These are phyloP conservation scores for Diglossa cyanea DNA, from an alignment of 2,797 vertebrate species.

Conservation along the genomic window DNA sequence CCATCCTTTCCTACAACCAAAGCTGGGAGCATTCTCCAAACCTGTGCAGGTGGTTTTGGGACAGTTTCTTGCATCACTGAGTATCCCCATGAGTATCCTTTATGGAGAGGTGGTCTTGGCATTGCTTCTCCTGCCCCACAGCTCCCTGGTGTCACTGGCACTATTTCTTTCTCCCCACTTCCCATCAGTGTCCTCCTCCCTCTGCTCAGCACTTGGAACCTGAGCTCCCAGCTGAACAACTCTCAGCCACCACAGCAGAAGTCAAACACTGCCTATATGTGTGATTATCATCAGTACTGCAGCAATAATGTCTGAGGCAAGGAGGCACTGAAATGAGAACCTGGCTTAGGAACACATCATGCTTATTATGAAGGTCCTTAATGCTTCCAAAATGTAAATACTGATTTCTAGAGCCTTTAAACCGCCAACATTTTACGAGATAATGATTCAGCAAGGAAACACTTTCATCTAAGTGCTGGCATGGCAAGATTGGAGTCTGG, in stretches of 20 bases:
- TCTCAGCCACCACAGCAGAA: not conserved
- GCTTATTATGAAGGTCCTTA: not conserved
- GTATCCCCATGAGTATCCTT: not conserved
- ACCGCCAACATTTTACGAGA: not conserved
- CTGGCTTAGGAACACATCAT: not conserved
- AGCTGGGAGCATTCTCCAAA: not conserved
- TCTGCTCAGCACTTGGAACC: not conserved
- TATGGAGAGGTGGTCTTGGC: not conserved
- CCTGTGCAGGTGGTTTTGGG: not conserved
- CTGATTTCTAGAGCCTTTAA: not conserved
- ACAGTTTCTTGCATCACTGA: not conserved
- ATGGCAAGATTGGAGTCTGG: not conserved
- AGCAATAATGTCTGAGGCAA: not conserved
- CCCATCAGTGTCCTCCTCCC: not conserved
- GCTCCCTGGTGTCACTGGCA: not conserved
- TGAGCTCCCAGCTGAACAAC: not conserved
- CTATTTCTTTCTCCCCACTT: not conserved
- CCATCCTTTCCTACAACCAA: not conserved
- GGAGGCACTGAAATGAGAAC: not conserved
- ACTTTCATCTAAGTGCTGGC: constrained; percentile 9
- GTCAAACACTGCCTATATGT: not conserved
- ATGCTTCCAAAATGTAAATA: not conserved
- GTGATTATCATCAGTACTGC: not conserved
- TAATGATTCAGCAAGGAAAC: constrained; percentile 26
- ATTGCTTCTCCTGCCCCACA: not conserved